These are phyloP conservation scores for Erpobdella octoculata DNA, from an alignment of 2,888 invertebrate species.

Conservation along the genomic window DNA sequence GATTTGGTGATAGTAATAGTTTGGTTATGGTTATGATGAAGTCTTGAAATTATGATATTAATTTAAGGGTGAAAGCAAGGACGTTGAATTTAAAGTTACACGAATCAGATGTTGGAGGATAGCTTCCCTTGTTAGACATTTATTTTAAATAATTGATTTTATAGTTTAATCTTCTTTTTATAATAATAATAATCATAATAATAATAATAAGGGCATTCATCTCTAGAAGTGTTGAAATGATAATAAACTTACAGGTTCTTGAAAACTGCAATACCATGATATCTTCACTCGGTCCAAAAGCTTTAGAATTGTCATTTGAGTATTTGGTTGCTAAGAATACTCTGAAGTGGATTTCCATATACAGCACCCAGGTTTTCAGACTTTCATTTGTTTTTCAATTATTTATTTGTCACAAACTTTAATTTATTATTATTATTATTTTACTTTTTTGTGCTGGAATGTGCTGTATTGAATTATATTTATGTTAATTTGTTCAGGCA, in stretches of 20 bases:
- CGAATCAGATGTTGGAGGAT: conserved; percentile 95
- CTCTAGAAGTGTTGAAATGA: too few relatives aligned
- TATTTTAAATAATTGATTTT: background rate
- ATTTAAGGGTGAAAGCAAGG: conserved; percentile 57
- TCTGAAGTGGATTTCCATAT: conserved; percentile 84
- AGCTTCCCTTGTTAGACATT: conserved; percentile 60
- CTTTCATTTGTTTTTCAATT: background rate
- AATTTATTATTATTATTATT: background rate
- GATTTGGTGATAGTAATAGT: background rate
- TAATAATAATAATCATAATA: too few relatives aligned
- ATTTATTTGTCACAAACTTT: background rate
- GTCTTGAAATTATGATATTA: background rate
- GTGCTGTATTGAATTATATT: background rate
- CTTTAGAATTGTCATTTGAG: conserved; percentile 77
- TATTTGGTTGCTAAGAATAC: conserved; percentile 84
- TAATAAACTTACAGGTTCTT: background rate
- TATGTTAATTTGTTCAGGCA: conserved; percentile 56
- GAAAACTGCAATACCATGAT: background rate
- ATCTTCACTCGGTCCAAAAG: background rate
- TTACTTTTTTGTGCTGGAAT: background rate
- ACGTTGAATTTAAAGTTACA: conserved; percentile 83
- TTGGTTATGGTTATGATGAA: background rate
- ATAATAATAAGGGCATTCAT: too few relatives aligned
- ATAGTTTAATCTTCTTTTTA: background rate
- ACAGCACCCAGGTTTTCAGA: conserved; percentile 68